Base-by-base conservation (phyloP, 2,113 vertebrate species). In the Clarias batrachus region DNA sequence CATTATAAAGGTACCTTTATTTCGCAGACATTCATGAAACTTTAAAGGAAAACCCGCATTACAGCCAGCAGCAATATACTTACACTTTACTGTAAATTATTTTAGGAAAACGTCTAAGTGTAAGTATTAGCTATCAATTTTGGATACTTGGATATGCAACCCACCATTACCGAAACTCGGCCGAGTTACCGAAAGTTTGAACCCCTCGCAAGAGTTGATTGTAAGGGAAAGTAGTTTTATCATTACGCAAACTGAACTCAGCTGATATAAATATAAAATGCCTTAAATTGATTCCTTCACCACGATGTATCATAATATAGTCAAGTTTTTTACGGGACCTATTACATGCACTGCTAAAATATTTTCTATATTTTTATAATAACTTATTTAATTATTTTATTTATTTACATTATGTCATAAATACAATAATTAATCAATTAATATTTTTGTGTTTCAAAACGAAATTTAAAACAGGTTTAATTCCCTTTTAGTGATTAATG, bases 401-500 rank as follows among this genome's bases (percentile, higher is more conserved):
- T 48, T 48, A 0, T 48, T 48, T 48, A 48, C 48, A 41, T 41
- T 41, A 2, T 37, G 41, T 41, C 6, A 6, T 56, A 16, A 48
- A 27, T 56, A 78, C 23, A 56, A 19, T 23, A 57, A 81, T 81
- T 25, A 54, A 57, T 57, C 17, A 25, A 78, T 56, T 56, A 25
- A 77, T 77, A n/a, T 0, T 33, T 16, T 57, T 16, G 13, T 76
- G 73, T 25, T 54, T 3, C 6, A 19, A 4, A 85, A 74, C 21
- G 54, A 57, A 74, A 60, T 59, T 41, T 14, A 54, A 30, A 70
- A 83, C 23, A 83, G 68, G 56, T 81, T 84, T 25, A 16, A 27
- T 17, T 9, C 71, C 19, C 14, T 82, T 33, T n/a, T 84, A 54
- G 56, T 80, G 71, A 77, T 21, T 85, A 62, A 21, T 71, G 21